Conservation (phyloP, 1,140 invertebrate genomes). For the Drosophila sp. region DNA sequence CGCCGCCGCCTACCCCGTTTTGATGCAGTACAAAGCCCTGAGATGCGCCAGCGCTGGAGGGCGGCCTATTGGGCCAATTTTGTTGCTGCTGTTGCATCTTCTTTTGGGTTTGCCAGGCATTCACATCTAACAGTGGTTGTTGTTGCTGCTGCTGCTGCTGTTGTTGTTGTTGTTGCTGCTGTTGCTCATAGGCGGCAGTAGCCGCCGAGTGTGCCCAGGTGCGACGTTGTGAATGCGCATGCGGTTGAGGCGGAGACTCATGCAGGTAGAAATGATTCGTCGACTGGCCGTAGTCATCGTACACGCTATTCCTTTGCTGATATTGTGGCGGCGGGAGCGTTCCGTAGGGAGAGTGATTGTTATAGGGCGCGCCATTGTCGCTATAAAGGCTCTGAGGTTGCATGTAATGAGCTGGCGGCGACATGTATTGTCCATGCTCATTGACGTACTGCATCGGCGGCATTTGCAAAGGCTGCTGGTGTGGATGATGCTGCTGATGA, state of each 20-base stretch:
- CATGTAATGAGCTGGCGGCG: slow-evolving; percentile 69
- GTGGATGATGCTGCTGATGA: slow-evolving; percentile 75
- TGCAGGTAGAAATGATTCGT: slow-evolving; percentile 90
- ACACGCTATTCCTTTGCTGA: slow-evolving; percentile 83
- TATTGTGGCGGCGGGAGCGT: slow-evolving; percentile 85
- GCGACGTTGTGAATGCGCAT: slow-evolving; percentile 87
- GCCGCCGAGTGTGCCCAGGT: slow-evolving; percentile 90
- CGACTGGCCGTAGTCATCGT: slow-evolving; percentile 78
- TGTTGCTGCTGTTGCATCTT: slow-evolving; percentile 59
- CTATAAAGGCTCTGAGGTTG: slow-evolving; percentile 78
- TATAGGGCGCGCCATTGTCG: slow-evolving; percentile 76
- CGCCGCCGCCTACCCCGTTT: slow-evolving; percentile 70
- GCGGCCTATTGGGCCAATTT: slow-evolving; percentile 67
- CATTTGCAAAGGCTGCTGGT: slow-evolving; percentile 72
- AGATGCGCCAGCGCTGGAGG: slow-evolving; percentile 58
- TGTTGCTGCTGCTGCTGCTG: slow-evolving; percentile 65
- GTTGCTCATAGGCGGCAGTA: slow-evolving; percentile 84
- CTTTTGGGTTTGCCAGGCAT: slow-evolving; percentile 79
- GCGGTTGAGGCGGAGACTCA: slow-evolving; percentile 86
- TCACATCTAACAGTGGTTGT: slow-evolving; percentile 74
- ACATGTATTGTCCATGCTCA: slow-evolving; percentile 82
- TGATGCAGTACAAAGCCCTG: slow-evolving; percentile 82
- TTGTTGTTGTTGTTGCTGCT: slow-evolving; percentile 61
- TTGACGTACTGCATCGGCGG: slow-evolving; percentile 81
- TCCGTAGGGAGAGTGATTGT: slow-evolving; percentile 69